Base-by-base conservation (phyloP, 2,888 invertebrate genomes). In the Anarsia innoxiella region DNA sequence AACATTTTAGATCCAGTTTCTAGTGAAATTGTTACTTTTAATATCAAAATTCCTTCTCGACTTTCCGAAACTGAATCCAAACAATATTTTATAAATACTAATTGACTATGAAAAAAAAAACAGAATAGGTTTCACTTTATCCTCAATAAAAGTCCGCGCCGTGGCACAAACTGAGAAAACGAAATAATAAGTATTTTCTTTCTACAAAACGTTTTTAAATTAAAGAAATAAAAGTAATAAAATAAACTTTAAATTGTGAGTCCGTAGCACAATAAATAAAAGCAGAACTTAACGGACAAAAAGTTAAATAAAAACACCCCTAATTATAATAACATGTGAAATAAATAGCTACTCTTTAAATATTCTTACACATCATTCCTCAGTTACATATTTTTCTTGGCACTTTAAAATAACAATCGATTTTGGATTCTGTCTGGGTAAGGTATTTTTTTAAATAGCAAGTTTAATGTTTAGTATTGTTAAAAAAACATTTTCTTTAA, bases 71-170 rank as follows among this genome's bases (percentile, higher is more conserved):
- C 66, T 53, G 59, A 57, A 62, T 48, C 68, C 65, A 57, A 50
- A 42, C 47, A 42, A 53, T 64, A 61, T 48, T 49, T 56, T 64
- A 66, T 67, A 66, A 68, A 69, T 65, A 69, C 61, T 68, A 67
- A 67, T 66, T 65, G 67, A 68, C 66, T 66, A 69, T 59, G 51
- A 59, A 57, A 60, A 52, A 58, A 62, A 56, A 60, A 57, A 61
- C 31, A 55, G 60, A 48, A 50, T 41, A 45, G n/a, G n/a, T 41
- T 52, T 50, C 41, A 48, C 42, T 51, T 42, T 27, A 41, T 26
- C 43, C 39, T 48, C 39, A 44, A 48, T 45, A 42, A 42, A 38
- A 40, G 37, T 27, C 27, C 29, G 48, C 35, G 55, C 41, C 33
- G 48, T 49, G 44, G 51, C 46, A 48, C 58, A 50, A 49, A 55